Base-by-base conservation (phyloP, 2,888 invertebrate genomes). In the Lithophane leautieri region DNA sequence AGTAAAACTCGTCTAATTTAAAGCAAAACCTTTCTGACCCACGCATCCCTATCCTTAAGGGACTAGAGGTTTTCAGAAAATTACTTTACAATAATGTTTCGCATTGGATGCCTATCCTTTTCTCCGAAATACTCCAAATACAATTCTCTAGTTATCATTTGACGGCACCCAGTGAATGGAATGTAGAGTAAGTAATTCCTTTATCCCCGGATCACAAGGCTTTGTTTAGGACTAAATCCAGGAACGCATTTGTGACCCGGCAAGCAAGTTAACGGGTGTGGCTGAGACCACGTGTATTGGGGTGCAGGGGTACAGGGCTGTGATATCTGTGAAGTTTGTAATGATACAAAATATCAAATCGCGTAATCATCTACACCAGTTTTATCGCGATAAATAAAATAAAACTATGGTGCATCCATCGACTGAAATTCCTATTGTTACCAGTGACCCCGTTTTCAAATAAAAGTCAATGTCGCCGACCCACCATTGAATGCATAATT, bases 381-480 rank as follows among this genome's bases (percentile, higher is more conserved):
- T 56, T 60, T 70, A 72, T 80, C 14, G 12, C 19, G 25, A 47
- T 44, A 61, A 52, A 80, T 62, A 34, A 56, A 76, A 70, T 60
- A 28, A 78, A 78, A 63, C 54, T 61, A 61, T 52, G 58, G 50
- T 70, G 54, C 61, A 68, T 44, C 19, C 58, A 68, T 44, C 19
- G 4, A 66, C 61, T 61, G 40, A 85, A 73, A 85, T 63, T 76
- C n/a, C 69, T 71, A 76, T 76, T 76, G 72, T 83, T 74, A 58
- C 19, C 60, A 60, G 25, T 83, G 76, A 83, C 83, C 83, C 83
- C 68, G 62, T 83, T 83, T 77, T 71, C 40, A 70, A 80, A 82
- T 71, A 73, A 69, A 75, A 73, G 69, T 76, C 70, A 85, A 81
- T 82, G 67, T 76, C 62, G 60, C 28, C 34, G 42, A 63, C 40